A percentile compares a stretch with the other conserved stretches of the same genome.
Evolutionary conservation across 2,888 invertebrate species (phyloP).

Genomic region (Carterocephalus palaemon): DNA sequence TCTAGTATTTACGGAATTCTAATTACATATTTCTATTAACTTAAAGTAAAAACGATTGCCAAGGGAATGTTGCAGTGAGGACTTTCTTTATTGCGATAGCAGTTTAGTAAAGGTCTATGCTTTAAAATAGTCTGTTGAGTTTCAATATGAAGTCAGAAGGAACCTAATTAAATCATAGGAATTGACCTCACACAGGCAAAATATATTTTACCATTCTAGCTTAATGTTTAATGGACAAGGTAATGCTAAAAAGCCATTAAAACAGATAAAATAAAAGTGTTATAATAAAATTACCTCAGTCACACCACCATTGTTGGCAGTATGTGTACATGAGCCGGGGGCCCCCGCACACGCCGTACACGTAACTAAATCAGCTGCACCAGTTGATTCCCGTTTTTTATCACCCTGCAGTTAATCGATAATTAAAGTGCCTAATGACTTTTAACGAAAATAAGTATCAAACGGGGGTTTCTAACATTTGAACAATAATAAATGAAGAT

Average conservation of each 20-base stretch:
- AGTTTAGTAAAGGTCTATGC: no score
- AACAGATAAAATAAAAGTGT: neutral
- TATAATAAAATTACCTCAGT: slow-evolving; percentile 85
- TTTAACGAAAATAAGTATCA: no score
- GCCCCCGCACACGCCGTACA: slow-evolving; percentile 88
- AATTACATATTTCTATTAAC: no score
- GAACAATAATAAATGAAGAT: neutral
- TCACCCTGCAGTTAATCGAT: slow-evolving; percentile 80
- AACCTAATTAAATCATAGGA: no score
- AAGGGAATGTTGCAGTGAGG: neutral
- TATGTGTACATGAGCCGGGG: slow-evolving; percentile 90
- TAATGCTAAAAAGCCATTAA: no score
- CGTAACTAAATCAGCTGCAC: slow-evolving; percentile 89
- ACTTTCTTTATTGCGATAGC: no score
- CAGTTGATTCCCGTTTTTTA: slow-evolving; percentile 89
- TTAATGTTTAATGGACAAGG: no score
- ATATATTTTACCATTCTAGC: no score
- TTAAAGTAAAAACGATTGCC: slow-evolving; percentile 2
- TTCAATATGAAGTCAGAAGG: no score
- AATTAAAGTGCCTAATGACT: slow-evolving; percentile 5
- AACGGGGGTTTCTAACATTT: slow-evolving; percentile 1
- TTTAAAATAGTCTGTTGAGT: no score
- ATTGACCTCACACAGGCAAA: no score
- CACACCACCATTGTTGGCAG: slow-evolving; percentile 92
- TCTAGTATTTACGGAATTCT: neutral